Evolutionary conservation across 2,888 invertebrate species (phyloP), one percentile per base, ranked within the genome.

Genomic region (Tetheella fluctuosa): DNA sequence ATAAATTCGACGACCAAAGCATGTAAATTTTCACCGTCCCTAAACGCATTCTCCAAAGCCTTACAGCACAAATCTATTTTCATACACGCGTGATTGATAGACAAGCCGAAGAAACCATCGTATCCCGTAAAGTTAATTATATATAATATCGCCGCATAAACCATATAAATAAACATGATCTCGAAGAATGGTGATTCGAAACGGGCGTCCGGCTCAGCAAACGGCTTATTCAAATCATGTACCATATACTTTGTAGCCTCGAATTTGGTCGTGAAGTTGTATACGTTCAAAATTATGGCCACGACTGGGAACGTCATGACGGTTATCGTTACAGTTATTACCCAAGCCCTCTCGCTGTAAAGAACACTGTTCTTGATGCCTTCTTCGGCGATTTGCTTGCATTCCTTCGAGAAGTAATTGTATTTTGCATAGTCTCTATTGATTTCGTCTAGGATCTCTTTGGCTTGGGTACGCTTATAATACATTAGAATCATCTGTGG

Each of bases 41-140:
- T 58, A 63, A 86, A 60, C 0, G 84, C 84, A 0, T 86, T 82
- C 1, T 85, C 81, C 37, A 89, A 60, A 1, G 66, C 70, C 23
- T 71, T 72, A 59, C 89, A 85, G 13, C 71, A 81, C 20, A 88
- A 6, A 4, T 77, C 74, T 74, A 89, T 86, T 66, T 89, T 89
- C 62, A 88, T 59, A 34, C 89, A 88, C 0, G 85, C 85, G 66
- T 90, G 89, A 67, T 85, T 84, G 0, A 85, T 77, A 0, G 68
- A 65, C 20, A 90, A 12, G 0, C 86, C 87, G 25, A 84, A 89
- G 34, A 86, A 85, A 0, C 83, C 84, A n/a, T 90, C 89, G 63
- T 81, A 89, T 0, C 86, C 86, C 0, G 72, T 68, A 42, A 83
- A 89, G 28, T 83, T 83, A 0, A 84, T 23, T 0, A 82, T 68